A percentile compares a stretch with the other conserved stretches of the same genome.
Conservation (phyloP, 2,888 invertebrate genomes). For the Hirtodrosophila trivittata region DNA sequence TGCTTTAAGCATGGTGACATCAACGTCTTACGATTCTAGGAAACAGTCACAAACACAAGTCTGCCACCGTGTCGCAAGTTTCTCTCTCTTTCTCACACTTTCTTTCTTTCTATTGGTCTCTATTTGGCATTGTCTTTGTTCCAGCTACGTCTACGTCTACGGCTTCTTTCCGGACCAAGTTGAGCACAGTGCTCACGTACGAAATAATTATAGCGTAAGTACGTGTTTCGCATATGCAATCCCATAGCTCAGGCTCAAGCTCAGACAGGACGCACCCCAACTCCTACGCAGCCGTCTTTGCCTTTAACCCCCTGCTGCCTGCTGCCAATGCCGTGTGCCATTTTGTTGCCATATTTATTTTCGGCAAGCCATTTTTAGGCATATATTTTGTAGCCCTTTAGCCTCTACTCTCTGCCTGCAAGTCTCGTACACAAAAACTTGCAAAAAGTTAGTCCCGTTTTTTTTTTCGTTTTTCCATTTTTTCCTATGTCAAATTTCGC, state of each 20-base stretch:
- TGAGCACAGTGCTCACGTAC: constrained; percentile 70
- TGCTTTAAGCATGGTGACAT: constrained; percentile 38
- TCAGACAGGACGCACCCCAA: constrained; percentile 2
- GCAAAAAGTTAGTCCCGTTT: constrained; percentile 39
- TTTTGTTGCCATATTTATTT: constrained; percentile 69
- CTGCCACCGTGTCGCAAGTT: constrained; percentile 17
- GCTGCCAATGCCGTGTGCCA: background rate
- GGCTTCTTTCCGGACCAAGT: constrained; percentile 41
- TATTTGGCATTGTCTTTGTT: constrained; percentile 43
- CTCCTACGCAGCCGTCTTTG: constrained; percentile 28
- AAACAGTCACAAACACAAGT: constrained; percentile 27
- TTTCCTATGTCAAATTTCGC: constrained; percentile 36
- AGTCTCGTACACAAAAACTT: constrained; percentile 32
- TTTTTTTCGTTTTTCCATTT: constrained; percentile 5
- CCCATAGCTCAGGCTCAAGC: constrained; percentile 33
- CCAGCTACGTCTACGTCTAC: constrained; percentile 6
- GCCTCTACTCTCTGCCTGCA: background rate
- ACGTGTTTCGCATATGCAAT: constrained; percentile 72
- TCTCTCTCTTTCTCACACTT: constrained; percentile 1
- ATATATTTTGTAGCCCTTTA: constrained; percentile 36
- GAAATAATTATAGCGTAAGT: constrained; percentile 79
- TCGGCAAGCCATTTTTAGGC: constrained; percentile 76
- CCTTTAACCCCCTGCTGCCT: constrained; percentile 4
- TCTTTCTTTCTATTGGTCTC: background rate
- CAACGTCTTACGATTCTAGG: too few species aligned